Evolutionary conservation across 64 coral and sea anemone genomes (phyloP).

Genomic region (Porites australiensis): DNA sequence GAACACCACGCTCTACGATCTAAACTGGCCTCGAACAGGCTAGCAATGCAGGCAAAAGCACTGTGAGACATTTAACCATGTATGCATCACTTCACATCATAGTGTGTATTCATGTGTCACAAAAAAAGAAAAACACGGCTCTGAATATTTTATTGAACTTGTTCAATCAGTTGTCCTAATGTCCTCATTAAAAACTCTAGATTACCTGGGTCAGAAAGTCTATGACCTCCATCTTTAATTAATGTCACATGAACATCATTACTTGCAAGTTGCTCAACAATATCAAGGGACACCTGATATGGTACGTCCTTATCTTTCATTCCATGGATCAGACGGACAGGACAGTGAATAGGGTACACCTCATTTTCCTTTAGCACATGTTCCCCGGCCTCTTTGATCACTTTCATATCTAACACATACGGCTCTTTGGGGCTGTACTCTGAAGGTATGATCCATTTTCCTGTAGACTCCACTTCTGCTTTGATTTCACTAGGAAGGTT

Average conservation of each 20-base stretch:
- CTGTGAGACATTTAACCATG: too few species aligned
- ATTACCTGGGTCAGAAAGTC: constrained; percentile 74
- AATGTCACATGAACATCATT: constrained; percentile 71
- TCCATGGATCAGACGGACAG: constrained; percentile 85
- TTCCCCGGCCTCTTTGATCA: constrained; percentile 75
- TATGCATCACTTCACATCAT: background rate
- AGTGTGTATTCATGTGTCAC: background rate
- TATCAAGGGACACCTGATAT: constrained; percentile 81
- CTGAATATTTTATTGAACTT: constrained; percentile 1
- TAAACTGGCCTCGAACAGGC: too few species aligned
- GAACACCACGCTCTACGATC: too few species aligned
- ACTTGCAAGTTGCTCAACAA: constrained; percentile 63
- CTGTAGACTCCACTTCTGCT: constrained; percentile 57
- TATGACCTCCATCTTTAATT: constrained; percentile 79
- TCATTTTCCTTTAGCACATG: constrained; percentile 52
- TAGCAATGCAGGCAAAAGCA: too few species aligned
- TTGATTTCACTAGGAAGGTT: constrained; percentile 67
- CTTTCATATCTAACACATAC: constrained; percentile 73
- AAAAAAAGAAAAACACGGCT: background rate
- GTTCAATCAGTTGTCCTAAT: constrained; percentile 65
- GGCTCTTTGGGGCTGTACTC: constrained; percentile 73
- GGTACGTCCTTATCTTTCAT: constrained; percentile 85
- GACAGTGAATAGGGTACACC: constrained; percentile 60
- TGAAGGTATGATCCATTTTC: constrained; percentile 75
- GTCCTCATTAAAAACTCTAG: constrained; percentile 64